These are phyloP conservation scores for Stenolophus ochropezus DNA, from an alignment of 2,888 invertebrate species.

Conservation along the genomic window DNA sequence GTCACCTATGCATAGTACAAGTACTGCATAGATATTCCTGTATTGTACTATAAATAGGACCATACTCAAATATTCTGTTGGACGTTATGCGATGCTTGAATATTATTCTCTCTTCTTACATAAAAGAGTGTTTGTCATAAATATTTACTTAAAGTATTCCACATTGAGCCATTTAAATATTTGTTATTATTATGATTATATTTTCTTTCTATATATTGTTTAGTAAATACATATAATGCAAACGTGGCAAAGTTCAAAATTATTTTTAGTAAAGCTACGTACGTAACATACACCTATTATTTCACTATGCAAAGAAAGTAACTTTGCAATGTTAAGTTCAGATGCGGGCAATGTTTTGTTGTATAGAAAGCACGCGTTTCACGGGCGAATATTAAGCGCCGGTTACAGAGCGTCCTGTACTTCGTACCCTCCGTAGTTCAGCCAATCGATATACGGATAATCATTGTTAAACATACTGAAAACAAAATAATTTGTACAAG, in stretches of 20 bases:
- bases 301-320: constrained; percentile 33
- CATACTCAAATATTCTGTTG: no score
- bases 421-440: constrained; percentile 46
- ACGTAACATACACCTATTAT: constrained; percentile 15
- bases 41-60: no score
- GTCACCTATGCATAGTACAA: no score
- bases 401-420: background rate
- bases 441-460: no score
- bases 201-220: constrained; percentile 12
- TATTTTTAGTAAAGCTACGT: constrained; percentile 17
- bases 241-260: constrained; percentile 35
- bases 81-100: no score
- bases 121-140: no score
- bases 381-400: background rate
- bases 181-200: constrained; percentile 23
- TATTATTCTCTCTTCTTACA: no score
- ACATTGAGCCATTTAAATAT: constrained; percentile 34
- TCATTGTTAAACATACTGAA: constrained; percentile 42
- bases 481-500: background rate
- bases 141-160: background rate
- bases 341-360: constrained; percentile 37
- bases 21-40: no score
- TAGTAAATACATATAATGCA: constrained; percentile 30
- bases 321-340: constrained; percentile 45
- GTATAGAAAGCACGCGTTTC: constrained; percentile 20